A percentile compares a stretch with the other conserved stretches of the same genome.
phyloP scores from a whole-genome alignment of 2,888 invertebrate genomes.

The Sussaba pulchella region DNA sequence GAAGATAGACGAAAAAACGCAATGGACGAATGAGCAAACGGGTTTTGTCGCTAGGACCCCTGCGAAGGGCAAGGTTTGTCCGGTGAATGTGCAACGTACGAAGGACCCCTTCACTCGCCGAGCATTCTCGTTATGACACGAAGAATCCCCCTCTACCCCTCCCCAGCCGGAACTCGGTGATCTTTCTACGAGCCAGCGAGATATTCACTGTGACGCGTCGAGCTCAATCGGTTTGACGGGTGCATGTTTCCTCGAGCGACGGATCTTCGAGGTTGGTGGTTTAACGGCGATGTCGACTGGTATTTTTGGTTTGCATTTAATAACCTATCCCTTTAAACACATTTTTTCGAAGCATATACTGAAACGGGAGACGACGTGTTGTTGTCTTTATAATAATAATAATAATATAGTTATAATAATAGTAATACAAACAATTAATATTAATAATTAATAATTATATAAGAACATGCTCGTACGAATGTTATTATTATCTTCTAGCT shows the following conservation, averaged over 20 bases:
- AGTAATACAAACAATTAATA: no score
- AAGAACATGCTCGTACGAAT: no score
- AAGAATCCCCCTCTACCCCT: no score
- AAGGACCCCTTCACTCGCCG: constrained; percentile 25
- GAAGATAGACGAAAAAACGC: constrained; percentile 14
- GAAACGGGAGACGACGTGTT: no score
- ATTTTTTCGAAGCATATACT: no score
- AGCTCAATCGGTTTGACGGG: constrained; percentile 21
- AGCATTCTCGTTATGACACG: constrained; percentile 20
- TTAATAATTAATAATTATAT: no score
- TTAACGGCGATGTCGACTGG: neutral
- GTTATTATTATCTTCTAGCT: no score
- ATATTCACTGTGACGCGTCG: neutral
- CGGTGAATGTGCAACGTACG: neutral
- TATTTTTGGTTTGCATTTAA: constrained; percentile 23
- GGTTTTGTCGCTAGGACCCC: constrained; percentile 62
- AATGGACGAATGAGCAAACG: constrained; percentile 53
- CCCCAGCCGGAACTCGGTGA: constrained; percentile 50
- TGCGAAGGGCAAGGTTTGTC: constrained; percentile 61
- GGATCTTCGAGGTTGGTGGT: neutral
- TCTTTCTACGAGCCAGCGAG: constrained; percentile 8
- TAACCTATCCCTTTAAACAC: constrained; percentile 4
- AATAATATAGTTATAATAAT: no score
- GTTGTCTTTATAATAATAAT: no score
- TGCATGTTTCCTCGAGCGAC: constrained; percentile 5